A percentile compares a stretch with the other conserved stretches of the same genome.
Evolutionary conservation across 2,797 vertebrate genomes (phyloP).

Genomic region (Rhyacichthys aspro): DNA sequence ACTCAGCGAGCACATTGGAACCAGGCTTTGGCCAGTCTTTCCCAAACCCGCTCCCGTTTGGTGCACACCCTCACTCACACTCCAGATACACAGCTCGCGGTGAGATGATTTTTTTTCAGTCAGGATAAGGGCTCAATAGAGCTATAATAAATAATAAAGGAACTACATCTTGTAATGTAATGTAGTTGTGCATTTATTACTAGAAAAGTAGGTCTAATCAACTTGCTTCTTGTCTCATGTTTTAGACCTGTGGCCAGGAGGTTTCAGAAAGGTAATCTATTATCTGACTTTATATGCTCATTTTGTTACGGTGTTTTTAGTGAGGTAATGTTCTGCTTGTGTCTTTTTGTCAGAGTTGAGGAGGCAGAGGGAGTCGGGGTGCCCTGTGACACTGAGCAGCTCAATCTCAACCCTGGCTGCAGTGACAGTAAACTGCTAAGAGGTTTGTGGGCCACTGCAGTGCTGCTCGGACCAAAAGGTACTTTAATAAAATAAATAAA

Average conservation of each 20-base stretch:
- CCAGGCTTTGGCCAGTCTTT: constrained; percentile 82
- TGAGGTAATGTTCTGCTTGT: constrained; percentile 11
- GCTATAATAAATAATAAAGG: constrained; percentile 3
- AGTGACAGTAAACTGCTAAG: constrained; percentile 87
- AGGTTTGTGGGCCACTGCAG: constrained; percentile 87
- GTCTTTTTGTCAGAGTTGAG: constrained; percentile 82
- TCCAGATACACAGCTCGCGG: constrained; percentile 85
- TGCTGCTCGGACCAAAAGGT: constrained; percentile 85
- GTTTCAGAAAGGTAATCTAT: constrained; percentile 87
- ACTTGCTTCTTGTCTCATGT: constrained; percentile 38
- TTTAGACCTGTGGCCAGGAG: constrained; percentile 84
- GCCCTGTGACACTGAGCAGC: constrained; percentile 88
- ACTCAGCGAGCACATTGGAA: constrained; percentile 91
- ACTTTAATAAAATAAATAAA: too few relatives aligned
- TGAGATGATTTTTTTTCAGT: constrained; percentile 65
- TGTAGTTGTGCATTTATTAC: constrained; percentile 6
- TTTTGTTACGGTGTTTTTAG: not conserved
- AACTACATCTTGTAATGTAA: constrained; percentile 9
- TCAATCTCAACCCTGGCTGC: constrained; percentile 87
- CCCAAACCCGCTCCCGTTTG: constrained; percentile 82
- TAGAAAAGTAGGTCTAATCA: constrained; percentile 13
- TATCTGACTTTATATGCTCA: not conserved
- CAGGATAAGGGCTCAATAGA: too few relatives aligned
- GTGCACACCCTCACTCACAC: constrained; percentile 87
- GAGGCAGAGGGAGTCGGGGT: constrained; percentile 89